A percentile compares a stretch with the other conserved stretches of the same genome.
Conservation (phyloP, 2,797 vertebrate genomes). For the Lemur catta region DNA sequence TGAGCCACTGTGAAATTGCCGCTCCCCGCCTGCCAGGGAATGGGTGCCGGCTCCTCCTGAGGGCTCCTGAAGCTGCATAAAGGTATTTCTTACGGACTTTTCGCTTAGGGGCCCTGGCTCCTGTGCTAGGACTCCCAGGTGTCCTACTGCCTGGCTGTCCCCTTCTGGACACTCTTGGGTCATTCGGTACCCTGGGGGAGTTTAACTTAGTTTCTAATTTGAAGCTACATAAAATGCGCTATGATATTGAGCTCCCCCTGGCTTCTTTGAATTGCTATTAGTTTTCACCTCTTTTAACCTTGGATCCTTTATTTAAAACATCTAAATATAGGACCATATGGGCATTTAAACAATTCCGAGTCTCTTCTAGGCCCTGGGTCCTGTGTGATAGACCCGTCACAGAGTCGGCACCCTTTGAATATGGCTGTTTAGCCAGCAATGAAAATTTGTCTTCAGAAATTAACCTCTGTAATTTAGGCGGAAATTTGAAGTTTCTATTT, state of each 20-base stretch:
- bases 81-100: background rate
- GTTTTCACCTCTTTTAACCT: background rate
- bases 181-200: background rate
- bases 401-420: background rate
- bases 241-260: background rate
- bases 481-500: slow-evolving; percentile 1
- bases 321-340: background rate
- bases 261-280: background rate
- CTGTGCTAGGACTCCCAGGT: background rate
- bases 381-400: background rate
- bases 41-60: background rate
- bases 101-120: background rate
- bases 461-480: background rate
- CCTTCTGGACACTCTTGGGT: background rate
- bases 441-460: background rate
- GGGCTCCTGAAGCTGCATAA: background rate
- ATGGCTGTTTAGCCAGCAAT: background rate
- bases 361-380: background rate
- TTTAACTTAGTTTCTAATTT: background rate
- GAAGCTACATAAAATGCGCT: background rate
- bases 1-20: background rate
- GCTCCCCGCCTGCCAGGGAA: background rate
- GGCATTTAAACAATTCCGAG: background rate
- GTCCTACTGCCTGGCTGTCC: background rate
- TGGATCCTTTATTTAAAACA: background rate